These are phyloP conservation scores for Synchiropus splendidus DNA, from an alignment of 2,113 vertebrate genomes.

Conservation along the genomic window DNA sequence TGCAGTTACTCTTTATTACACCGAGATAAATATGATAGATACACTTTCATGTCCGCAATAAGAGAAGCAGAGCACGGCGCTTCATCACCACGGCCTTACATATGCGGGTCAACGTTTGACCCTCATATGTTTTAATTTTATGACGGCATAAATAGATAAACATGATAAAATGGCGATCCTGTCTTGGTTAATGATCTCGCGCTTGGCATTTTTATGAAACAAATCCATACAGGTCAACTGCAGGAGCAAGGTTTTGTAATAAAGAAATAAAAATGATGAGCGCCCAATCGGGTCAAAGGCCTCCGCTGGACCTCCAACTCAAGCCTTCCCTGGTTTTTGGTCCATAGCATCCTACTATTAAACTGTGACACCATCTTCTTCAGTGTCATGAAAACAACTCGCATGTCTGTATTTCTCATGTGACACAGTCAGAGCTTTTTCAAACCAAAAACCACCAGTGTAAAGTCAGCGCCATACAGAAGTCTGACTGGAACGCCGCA, in stretches of 20 bases:
- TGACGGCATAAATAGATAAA: conserved; percentile 55
- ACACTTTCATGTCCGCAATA: conserved; percentile 40
- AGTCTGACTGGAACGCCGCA: too few species aligned
- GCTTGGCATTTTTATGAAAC: conserved; percentile 35
- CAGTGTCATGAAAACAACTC: too few species aligned
- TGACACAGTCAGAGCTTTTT: too few species aligned
- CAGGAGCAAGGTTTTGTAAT: conserved; percentile 37
- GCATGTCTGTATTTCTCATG: too few species aligned
- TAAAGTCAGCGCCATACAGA: too few species aligned
- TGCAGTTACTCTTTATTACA: conserved; percentile 59
- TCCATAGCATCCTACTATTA: too few species aligned
- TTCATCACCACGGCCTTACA: conserved; percentile 46
- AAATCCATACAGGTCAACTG: conserved; percentile 41
- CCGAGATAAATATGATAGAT: conserved; percentile 62
- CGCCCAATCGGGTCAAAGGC: conserved; percentile 32
- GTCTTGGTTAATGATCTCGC: conserved; percentile 35
- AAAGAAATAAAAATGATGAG: conserved; percentile 53
- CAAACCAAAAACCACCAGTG: too few species aligned
- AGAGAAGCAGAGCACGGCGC: conserved; percentile 32
- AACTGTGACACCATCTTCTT: too few species aligned
- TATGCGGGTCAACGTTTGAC: conserved; percentile 34
- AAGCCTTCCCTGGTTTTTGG: conserved; percentile 6
- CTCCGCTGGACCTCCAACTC: conserved; percentile 22
- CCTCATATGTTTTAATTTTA: conserved; percentile 46
- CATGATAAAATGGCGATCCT: conserved; percentile 40